Evolutionary conservation across 2,888 invertebrate species (phyloP).

Genomic region (Calameuta pallipes): DNA sequence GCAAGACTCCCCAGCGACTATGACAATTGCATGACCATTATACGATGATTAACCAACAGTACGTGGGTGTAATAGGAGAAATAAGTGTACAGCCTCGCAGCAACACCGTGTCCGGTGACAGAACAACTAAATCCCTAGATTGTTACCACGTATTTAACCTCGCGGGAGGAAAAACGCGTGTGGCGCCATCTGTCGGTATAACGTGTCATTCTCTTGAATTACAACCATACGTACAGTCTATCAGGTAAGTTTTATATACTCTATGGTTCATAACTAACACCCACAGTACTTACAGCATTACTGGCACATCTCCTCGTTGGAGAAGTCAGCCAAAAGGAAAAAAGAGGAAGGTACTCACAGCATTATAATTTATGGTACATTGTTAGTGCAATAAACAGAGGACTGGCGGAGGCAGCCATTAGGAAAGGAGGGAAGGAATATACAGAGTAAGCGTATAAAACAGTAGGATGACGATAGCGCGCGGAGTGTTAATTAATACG

Average conservation of each 20-base stretch:
- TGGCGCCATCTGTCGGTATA: neutral
- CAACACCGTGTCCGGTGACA: slow-evolving; percentile 48
- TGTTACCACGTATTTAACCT: slow-evolving; percentile 49
- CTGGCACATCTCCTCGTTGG: too few relatives aligned
- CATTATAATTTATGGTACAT: neutral
- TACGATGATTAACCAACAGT: slow-evolving; percentile 62
- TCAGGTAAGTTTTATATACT: neutral
- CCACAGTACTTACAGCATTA: neutral
- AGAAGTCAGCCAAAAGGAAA: too few relatives aligned
- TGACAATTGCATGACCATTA: slow-evolving; percentile 62
- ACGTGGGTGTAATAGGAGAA: slow-evolving; percentile 63
- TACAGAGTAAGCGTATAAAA: neutral
- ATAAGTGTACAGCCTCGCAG: slow-evolving; percentile 54
- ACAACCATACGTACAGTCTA: neutral
- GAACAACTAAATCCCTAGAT: slow-evolving; percentile 49
- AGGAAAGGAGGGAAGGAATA: neutral
- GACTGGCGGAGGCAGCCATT: too few relatives aligned
- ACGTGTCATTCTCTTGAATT: neutral
- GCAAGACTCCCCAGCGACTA: slow-evolving; percentile 33
- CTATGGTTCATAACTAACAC: neutral
- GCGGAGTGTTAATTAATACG: neutral
- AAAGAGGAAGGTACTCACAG: neutral
- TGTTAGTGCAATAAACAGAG: neutral
- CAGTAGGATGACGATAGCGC: neutral
- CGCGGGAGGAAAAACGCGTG: slow-evolving; percentile 47